Conservation (phyloP, 2,797 vertebrate genomes). For the Propithecus perrieri region DNA sequence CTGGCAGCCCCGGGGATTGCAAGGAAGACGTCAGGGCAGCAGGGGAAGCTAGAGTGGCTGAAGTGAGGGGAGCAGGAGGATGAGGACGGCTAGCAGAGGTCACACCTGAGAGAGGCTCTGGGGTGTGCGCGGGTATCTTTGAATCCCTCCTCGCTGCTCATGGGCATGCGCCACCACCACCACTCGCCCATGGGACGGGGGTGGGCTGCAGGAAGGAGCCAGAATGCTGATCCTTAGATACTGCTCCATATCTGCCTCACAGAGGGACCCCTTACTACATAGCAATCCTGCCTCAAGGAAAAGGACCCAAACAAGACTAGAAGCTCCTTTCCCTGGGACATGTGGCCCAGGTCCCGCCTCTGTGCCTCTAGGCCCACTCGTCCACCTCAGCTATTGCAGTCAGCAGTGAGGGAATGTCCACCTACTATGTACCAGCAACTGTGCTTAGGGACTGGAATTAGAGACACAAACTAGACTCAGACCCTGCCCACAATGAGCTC, state of each 20-base stretch:
- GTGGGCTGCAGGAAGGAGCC: neutral
- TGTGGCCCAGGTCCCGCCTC: too few species aligned
- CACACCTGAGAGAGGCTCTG: neutral
- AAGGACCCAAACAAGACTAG: neutral
- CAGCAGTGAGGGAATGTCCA: neutral
- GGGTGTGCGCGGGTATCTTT: neutral
- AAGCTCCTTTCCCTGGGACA: neutral
- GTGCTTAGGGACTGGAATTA: neutral
- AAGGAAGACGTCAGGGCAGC: neutral
- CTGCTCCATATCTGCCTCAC: neutral
- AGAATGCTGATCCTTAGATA: neutral
- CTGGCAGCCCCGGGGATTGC: neutral
- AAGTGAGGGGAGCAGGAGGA: neutral
- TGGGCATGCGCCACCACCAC: too few species aligned
- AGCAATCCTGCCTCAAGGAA: neutral
- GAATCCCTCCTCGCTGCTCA: fast-evolving
- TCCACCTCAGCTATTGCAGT: neutral
- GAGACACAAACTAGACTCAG: neutral
- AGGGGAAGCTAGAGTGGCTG: neutral
- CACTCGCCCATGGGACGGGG: neutral
- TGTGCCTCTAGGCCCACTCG: neutral
- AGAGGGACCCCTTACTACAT: neutral
- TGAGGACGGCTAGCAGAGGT: neutral
- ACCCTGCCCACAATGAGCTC: neutral
- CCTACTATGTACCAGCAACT: fast-evolving